Evolutionary conservation across 2,797 vertebrate species (phyloP).

Genomic region (Schizopygopsis malacanthus): DNA sequence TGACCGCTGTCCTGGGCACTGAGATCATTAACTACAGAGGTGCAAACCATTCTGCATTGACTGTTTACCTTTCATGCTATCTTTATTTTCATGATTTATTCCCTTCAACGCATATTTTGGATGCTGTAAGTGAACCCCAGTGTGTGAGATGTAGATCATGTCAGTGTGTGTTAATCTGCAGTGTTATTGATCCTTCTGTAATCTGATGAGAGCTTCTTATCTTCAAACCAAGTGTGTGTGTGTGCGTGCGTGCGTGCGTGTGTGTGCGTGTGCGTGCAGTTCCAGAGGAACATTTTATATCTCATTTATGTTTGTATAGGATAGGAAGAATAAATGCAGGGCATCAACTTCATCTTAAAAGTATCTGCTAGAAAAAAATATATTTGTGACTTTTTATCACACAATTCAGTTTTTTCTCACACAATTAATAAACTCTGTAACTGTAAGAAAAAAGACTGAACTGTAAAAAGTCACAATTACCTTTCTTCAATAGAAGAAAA

Average conservation of each 20-base stretch:
- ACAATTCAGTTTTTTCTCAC: no score
- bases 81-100: not conserved
- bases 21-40: constrained; percentile 98
- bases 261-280: no score
- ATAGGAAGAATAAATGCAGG: not conserved
- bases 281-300: no score
- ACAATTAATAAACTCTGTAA: no score
- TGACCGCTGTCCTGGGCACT: constrained; percentile 95
- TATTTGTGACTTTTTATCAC: no score
- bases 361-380: not conserved
- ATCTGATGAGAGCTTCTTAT: constrained; percentile 8
- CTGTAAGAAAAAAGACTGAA: no score
- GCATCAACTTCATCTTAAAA: not conserved
- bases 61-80: not conserved
- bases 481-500: no score
- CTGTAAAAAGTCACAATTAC: no score
- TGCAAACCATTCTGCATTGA: not conserved
- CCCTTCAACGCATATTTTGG: not conserved
- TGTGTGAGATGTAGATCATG: not conserved
- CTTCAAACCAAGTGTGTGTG: not conserved
- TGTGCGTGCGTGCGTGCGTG: no score
- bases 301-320: no score
- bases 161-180: not conserved
- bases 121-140: not conserved
- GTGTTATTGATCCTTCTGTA: not conserved